Percentiles rank a stretch among this genome's conserved stretches.
Conservation (phyloP, 2,888 invertebrate genomes). For the Cosmia trapezina region DNA sequence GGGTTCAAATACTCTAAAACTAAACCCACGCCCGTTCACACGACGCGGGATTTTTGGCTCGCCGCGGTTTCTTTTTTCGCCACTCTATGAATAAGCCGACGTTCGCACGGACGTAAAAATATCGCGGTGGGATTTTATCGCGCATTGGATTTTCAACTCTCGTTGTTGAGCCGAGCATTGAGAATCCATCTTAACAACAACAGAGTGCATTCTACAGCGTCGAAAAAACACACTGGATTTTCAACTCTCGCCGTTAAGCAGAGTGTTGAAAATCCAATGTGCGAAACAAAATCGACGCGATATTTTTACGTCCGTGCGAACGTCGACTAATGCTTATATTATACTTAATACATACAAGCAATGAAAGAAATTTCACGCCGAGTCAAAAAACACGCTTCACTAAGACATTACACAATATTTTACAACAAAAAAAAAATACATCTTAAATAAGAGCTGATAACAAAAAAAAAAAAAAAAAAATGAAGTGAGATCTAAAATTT, state of each 20-base stretch:
- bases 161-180: too few species aligned
- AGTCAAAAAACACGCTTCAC: not conserved
- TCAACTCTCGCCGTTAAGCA: too few species aligned
- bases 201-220: too few species aligned
- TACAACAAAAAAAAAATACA: conserved; percentile 16
- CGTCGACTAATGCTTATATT: too few species aligned
- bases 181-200: too few species aligned
- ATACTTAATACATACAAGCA: conserved; percentile 8
- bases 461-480: conserved; percentile 2
- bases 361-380: not conserved
- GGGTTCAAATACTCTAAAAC: not conserved
- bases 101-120: too few species aligned
- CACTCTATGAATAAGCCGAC: not conserved
- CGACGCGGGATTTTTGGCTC: not conserved
- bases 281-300: too few species aligned
- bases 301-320: too few species aligned
- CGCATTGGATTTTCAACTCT: too few species aligned
- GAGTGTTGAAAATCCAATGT: too few species aligned
- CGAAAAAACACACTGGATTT: too few species aligned
- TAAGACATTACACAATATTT: conserved; percentile 11
- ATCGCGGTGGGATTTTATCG: too few species aligned
- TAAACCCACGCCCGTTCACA: not conserved
- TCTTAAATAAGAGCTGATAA: not conserved
- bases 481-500: conserved; percentile 34
- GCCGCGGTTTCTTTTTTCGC: not conserved